Evolutionary conservation across 2,888 invertebrate species (phyloP).

Genomic region (Cheilosia pagana): DNA sequence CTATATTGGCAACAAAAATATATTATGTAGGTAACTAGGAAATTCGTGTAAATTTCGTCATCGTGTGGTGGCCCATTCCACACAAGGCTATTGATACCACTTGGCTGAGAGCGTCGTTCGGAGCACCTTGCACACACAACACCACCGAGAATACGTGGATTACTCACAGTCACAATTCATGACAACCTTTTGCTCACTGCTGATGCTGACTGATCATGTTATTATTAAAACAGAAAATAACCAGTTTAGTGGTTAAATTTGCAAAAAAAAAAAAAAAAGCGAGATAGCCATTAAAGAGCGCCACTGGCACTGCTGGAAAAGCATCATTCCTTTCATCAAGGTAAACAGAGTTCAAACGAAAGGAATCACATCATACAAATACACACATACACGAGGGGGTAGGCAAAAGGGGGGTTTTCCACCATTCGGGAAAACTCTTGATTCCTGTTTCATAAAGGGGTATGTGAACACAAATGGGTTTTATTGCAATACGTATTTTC

Average conservation of each 20-base stretch:
- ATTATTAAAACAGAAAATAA: conserved; percentile 53
- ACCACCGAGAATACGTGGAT: conserved; percentile 41
- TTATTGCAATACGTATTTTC: conserved; percentile 38
- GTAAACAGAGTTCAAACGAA: conserved; percentile 70
- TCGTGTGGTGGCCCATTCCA: conserved; percentile 45
- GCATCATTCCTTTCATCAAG: conserved; percentile 63
- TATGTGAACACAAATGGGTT: conserved; percentile 20
- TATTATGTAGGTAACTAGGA: conserved; percentile 16
- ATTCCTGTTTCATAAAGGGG: conserved; percentile 29
- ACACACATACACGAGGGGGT: background rate
- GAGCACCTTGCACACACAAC: conserved; percentile 17
- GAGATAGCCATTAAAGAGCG: background rate
- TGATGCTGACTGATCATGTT: conserved; percentile 53
- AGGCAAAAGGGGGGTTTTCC: conserved; percentile 17
- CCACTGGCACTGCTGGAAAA: conserved; percentile 40
- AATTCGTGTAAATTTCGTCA: conserved; percentile 64
- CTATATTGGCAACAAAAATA: conserved; percentile 10
- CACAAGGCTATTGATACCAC: conserved; percentile 63
- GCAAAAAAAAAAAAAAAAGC: conserved; percentile 40
- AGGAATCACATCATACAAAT: conserved; percentile 15
- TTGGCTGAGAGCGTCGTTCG: conserved; percentile 20
- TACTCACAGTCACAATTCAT: conserved; percentile 47
- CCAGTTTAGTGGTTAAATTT: conserved; percentile 59
- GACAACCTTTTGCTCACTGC: conserved; percentile 54
- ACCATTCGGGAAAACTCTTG: conserved; percentile 42